These are phyloP conservation scores for Syngnathoides biaculeatus DNA, from an alignment of 2,113 vertebrate genomes.

Conservation along the genomic window DNA sequence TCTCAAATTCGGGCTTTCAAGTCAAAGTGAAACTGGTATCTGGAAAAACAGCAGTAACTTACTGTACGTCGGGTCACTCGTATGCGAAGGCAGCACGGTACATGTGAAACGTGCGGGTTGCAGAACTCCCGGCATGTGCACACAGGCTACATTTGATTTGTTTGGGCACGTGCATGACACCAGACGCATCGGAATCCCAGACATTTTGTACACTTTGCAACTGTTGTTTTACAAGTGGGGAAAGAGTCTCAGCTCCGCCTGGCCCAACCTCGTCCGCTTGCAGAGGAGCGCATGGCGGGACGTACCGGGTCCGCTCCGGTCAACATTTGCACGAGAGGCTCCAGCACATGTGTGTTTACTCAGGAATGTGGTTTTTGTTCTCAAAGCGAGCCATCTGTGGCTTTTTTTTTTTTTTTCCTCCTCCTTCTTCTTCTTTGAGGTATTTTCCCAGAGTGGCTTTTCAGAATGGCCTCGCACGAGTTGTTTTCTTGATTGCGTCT, in stretches of 20 bases:
- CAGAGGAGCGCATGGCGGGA: constrained; percentile 46
- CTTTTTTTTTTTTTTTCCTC: constrained; percentile 31
- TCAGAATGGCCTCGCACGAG: constrained; percentile 28
- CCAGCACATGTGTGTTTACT: constrained; percentile 62
- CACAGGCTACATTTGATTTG: constrained; percentile 30
- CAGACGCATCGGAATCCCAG: constrained; percentile 57
- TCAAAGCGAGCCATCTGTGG: constrained; percentile 45
- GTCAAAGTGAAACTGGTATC: too few relatives aligned
- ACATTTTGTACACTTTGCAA: constrained; percentile 57
- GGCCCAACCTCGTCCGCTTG: not conserved
- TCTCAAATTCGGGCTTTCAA: too few relatives aligned
- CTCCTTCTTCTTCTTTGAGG: too few relatives aligned
- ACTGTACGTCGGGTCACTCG: too few relatives aligned
- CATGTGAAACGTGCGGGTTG: not conserved
- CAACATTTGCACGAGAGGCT: constrained; percentile 48
- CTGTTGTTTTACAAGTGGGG: constrained; percentile 53
- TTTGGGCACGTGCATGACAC: constrained; percentile 41
- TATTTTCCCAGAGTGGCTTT: constrained; percentile 57
- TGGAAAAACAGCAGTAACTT: too few relatives aligned
- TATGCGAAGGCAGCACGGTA: not conserved
- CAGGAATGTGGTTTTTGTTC: constrained; percentile 62
- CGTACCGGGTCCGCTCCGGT: constrained; percentile 38
- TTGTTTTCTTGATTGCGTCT: constrained; percentile 32
- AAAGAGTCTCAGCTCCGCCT: constrained; percentile 7
- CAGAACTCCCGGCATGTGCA: constrained; percentile 11